Percentiles rank a stretch among this genome's conserved stretches.
These are phyloP conservation scores for Belonocnema kinseyi DNA, from an alignment of 1,140 invertebrate genomes.

Conservation along the genomic window DNA sequence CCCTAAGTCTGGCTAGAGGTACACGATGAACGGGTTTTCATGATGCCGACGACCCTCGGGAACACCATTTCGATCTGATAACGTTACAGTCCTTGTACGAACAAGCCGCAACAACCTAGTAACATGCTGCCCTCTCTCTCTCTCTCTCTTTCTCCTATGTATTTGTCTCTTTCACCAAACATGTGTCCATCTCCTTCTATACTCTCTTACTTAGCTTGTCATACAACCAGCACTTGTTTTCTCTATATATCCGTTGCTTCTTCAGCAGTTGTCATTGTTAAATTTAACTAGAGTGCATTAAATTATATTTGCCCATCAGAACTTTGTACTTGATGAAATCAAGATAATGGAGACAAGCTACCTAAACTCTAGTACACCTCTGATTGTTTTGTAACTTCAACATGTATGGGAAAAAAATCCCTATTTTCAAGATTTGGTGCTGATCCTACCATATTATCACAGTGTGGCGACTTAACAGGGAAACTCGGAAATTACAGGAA, in stretches of 20 bases:
- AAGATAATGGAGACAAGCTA: conserved; percentile 10
- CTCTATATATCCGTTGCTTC: no score
- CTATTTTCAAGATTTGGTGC: no score
- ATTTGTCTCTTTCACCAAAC: no score
- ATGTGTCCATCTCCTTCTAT: not conserved
- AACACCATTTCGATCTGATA: conserved; percentile 58
- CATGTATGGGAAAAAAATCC: not conserved
- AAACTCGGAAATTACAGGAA: no score
- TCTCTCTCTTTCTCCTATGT: conserved; percentile 9
- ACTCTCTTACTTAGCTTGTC: conserved; percentile 39
- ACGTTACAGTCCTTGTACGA: conserved; percentile 53
- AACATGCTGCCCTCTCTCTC: conserved; percentile 41
- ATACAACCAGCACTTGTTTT: conserved; percentile 6
- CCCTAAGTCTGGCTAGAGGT: conserved; percentile 27
- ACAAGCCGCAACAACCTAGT: conserved; percentile 56
- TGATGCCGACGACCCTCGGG: conserved; percentile 26
- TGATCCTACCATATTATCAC: no score
- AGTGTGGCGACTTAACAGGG: no score
- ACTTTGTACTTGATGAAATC: conserved; percentile 21
- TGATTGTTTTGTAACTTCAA: conserved; percentile 17
- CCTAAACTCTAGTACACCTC: not conserved
- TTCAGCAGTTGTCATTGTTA: no score
- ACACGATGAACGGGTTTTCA: conserved; percentile 22
- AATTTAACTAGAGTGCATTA: no score
- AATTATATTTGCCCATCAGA: not conserved